Evolutionary conservation across 2,888 invertebrate species (phyloP), one percentile per base, ranked within the genome.

Genomic region (Branchipolynoe longqiensis): DNA sequence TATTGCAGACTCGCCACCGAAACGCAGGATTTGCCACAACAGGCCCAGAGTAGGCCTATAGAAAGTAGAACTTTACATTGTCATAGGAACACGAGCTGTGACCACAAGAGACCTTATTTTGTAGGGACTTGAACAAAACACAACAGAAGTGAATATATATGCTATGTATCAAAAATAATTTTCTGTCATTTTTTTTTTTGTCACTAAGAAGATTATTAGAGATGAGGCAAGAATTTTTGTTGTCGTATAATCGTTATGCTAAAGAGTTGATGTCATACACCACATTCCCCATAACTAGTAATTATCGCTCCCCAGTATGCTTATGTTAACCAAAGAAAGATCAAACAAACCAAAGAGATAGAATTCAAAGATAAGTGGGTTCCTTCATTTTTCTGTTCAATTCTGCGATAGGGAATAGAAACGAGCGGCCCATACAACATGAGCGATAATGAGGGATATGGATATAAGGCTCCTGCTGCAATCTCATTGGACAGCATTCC

Each of bases 401-500:
- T 48, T 18, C n/a, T n/a, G n/a, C n/a, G n/a, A n/a, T n/a, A n/a
- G n/a, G n/a, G n/a, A n/a, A n/a, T n/a, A n/a, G n/a, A n/a, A n/a
- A n/a, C n/a, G n/a, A n/a, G n/a, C n/a, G n/a, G n/a, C n/a, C n/a
- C n/a, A n/a, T n/a, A n/a, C n/a, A n/a, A n/a, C n/a, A n/a, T n/a
- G n/a, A 25, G 33, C 40, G 38, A 78, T 78, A 69, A 69, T 48
- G 78, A 48, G 54, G 41, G 48, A 78, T 31, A 48, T 78, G 48
- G 48, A 54, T 22, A 25, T 78, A 78, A 78, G 78, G 48, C 78
- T 78, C 78, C 78, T 78, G 78, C 78, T 78, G 78, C 78, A 48
- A 78, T 78, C 78, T 78, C 41, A 78, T 78, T 54, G 41, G 78
- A 78, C 78, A 78, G 78, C 78, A 78, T 78, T 78, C 78, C 78